Percentiles rank a stretch among this genome's conserved stretches.
phyloP scores from a whole-genome alignment of 2,888 invertebrate species.

The Enoplolaimus lenunculus region DNA sequence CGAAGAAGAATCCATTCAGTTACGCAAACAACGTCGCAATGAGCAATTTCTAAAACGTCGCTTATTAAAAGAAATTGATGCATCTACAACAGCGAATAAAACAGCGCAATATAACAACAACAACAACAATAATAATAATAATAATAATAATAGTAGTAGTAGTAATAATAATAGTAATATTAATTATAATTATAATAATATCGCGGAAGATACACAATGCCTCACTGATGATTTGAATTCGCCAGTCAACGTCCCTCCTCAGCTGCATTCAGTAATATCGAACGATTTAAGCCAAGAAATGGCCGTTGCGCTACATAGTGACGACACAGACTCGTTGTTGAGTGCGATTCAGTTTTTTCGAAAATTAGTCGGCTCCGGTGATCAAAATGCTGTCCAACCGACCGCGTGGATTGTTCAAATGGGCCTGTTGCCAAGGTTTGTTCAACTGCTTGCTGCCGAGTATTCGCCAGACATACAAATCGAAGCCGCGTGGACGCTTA shows the following conservation, averaged over 20 bases:
- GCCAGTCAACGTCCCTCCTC: not conserved
- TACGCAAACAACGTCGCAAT: slow-evolving; percentile 85
- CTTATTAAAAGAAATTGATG: slow-evolving; percentile 5
- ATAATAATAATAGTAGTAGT: not conserved
- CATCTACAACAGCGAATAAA: not conserved
- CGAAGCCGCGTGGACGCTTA: slow-evolving; percentile 92
- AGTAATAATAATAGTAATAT: not conserved
- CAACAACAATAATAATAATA: not conserved
- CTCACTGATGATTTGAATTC: not conserved
- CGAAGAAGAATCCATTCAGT: slow-evolving; percentile 88
- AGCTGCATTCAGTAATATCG: not conserved
- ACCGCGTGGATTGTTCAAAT: slow-evolving; percentile 88
- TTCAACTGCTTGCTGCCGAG: slow-evolving; percentile 47
- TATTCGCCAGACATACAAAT: slow-evolving; percentile 53
- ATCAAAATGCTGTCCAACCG: slow-evolving; percentile 65
- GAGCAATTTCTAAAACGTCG: slow-evolving; percentile 53
- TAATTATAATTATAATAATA: not conserved
- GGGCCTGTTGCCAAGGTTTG: slow-evolving; percentile 84
- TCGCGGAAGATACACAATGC: not conserved
- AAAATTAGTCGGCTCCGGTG: not conserved
- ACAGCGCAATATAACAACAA: not conserved
- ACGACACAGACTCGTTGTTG: slow-evolving; percentile 56
- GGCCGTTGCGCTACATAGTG: slow-evolving; percentile 57
- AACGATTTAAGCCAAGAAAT: slow-evolving; percentile 56
- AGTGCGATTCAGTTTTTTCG: slow-evolving; percentile 79